phyloP scores from a whole-genome alignment of 2,113 vertebrate species.

The Nanorana parkeri region DNA sequence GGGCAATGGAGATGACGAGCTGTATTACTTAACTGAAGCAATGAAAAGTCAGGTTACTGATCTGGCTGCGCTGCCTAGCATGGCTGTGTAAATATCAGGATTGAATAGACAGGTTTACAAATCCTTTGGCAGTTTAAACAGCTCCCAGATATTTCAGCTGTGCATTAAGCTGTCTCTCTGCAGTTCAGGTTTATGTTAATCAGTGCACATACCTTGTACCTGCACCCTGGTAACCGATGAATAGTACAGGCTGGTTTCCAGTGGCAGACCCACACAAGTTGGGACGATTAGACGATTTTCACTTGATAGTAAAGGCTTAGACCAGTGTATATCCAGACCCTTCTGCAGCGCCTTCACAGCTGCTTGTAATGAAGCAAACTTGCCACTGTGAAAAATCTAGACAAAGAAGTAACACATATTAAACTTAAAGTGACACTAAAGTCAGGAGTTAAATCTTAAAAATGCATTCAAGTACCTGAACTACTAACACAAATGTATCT shows the following conservation, averaged over 20 bases:
- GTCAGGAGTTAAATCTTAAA: too few relatives aligned
- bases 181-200: background rate
- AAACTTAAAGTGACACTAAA: background rate
- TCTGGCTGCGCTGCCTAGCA: too few relatives aligned
- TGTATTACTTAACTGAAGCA: too few relatives aligned
- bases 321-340: conserved; percentile 63
- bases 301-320: conserved; percentile 64
- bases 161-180: too few relatives aligned
- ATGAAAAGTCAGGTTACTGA: too few relatives aligned
- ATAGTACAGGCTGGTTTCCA: conserved; percentile 64
- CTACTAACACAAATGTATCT: too few relatives aligned
- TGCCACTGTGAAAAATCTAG: conserved; percentile 63
- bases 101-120: too few relatives aligned
- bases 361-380: conserved; percentile 58
- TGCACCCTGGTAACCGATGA: conserved; percentile 58
- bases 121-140: too few relatives aligned
- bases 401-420: conserved; percentile 52
- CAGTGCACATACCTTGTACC: conserved; percentile 60
- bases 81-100: too few relatives aligned
- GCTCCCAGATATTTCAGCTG: too few relatives aligned
- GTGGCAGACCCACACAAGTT: conserved; percentile 63
- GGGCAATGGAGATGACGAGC: too few relatives aligned
- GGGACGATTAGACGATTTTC: conserved; percentile 64
- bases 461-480: too few relatives aligned
- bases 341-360: conserved; percentile 63